Evolutionary conservation across 2,797 vertebrate genomes (phyloP), one percentile per base, ranked within the genome.

Genomic region (Esox lucius): DNA sequence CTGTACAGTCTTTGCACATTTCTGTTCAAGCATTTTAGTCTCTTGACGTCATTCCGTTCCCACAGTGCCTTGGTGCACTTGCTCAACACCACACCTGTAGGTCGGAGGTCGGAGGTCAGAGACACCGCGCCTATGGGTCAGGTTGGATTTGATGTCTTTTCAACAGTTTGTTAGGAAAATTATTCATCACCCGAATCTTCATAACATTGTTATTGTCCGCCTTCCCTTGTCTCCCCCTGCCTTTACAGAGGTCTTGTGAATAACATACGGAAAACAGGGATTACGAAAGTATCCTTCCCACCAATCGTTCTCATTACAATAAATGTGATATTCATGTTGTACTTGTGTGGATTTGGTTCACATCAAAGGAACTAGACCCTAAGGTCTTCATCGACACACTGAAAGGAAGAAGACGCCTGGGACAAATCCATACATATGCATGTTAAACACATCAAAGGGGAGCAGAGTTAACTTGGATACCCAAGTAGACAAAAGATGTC

Each of bases 301-400:
- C 5, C 13, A 1, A 42, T 68, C 2, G 39, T 66, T 68, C 33
- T 35, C 66, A 68, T n/a, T 33, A 42, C 19, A 35, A 42, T n/a
- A 42, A 42, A n/a, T 19, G 39, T 39, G 66, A 22, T 35, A 68
- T 68, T 68, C 66, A 42, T 68, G 66, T 39, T 67, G 19, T 9
- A 65, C 65, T n/a, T 39, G 19, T 31, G 61, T 15, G 22, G 61
- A 31, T 31, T 64, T 64, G 61, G 24, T 68, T 35, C 66, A 68
- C n/a, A 68, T 39, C 8, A 68, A 11, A 68, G 8, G 17, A n/a
- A 11, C 9, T 42, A 11, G 19, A 68, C 17, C n/a, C 66, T 19
- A 42, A 68, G 66, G 31, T 68, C n/a, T 39, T n/a, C 66, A 68
- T 3, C 65, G 6, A 31, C 13, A 17, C 28, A 19, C 64, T 66